These are phyloP conservation scores for Polypterus senegalus DNA, from an alignment of 2,113 vertebrate genomes.

Conservation along the genomic window DNA sequence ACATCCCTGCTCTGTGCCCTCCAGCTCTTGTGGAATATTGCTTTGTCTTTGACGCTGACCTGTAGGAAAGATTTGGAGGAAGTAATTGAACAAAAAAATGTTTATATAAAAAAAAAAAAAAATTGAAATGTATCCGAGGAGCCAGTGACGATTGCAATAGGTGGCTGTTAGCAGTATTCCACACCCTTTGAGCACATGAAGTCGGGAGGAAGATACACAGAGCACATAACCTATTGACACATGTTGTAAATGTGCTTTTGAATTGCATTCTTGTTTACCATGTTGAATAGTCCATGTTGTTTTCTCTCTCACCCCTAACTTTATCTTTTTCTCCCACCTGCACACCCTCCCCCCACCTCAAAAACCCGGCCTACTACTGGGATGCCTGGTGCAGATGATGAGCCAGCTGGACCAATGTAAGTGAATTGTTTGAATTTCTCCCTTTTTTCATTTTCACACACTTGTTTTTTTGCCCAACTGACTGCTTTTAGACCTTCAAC, in stretches of 20 bases:
- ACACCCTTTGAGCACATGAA: constrained; percentile 31
- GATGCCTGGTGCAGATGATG: constrained; percentile 62
- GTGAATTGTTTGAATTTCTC: constrained; percentile 26
- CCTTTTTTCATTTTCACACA: background rate
- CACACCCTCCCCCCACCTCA: constrained; percentile 17
- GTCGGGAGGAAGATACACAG: no score
- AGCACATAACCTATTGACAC: no score
- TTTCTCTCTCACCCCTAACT: constrained; percentile 23
- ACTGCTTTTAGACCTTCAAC: no score
- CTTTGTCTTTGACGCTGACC: constrained; percentile 26
- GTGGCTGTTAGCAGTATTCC: constrained; percentile 65
- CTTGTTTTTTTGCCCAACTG: no score
- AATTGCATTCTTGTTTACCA: no score
- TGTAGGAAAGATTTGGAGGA: no score
- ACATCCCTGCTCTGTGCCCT: constrained; percentile 79
- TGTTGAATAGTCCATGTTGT: no score
- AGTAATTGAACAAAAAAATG: no score
- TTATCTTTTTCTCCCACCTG: constrained; percentile 27
- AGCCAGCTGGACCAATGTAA: constrained; percentile 93
- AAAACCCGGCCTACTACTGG: constrained; percentile 10
- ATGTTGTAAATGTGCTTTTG: no score
- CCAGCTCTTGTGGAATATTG: constrained; percentile 84
- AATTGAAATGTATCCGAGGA: no score
- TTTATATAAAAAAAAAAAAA: background rate
- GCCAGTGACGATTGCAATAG: background rate